Evolutionary conservation across 2,888 invertebrate genomes (phyloP).

Genomic region (Baronia brevicornis): DNA sequence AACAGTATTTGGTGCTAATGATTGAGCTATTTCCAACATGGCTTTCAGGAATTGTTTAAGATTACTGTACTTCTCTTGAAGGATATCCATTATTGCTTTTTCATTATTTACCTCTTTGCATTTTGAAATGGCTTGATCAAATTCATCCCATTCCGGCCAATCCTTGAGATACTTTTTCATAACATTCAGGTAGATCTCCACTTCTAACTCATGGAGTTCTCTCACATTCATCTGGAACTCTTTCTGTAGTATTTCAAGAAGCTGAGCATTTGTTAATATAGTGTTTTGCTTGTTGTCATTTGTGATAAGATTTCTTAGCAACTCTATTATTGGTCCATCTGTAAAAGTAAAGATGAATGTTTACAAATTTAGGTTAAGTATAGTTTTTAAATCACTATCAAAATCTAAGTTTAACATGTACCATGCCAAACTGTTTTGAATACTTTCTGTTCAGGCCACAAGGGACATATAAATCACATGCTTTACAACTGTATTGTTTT

Average conservation of each 20-base stretch:
- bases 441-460: no score
- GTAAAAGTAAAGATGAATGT: no score
- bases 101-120: slow-evolving; percentile 26
- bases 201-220: slow-evolving; percentile 37
- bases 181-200: slow-evolving; percentile 48
- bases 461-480: no score
- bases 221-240: slow-evolving; percentile 41
- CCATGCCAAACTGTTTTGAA: no score
- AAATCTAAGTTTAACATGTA: no score
- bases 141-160: slow-evolving; percentile 59
- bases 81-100: slow-evolving; percentile 27
- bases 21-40: slow-evolving; percentile 32
- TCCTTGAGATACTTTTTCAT: slow-evolving; percentile 54
- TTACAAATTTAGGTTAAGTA: no score
- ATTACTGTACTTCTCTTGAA: slow-evolving; percentile 37
- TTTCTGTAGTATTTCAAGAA: slow-evolving; percentile 41
- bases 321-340: slow-evolving; percentile 49
- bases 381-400: no score
- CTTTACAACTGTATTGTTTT: no score
- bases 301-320: slow-evolving; percentile 42
- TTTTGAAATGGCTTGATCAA: slow-evolving; percentile 35
- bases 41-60: slow-evolving; percentile 39
- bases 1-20: slow-evolving; percentile 27
- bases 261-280: slow-evolving; percentile 47
- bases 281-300: slow-evolving; percentile 46